Conservation (phyloP, 2,797 vertebrate species). For the Characodon lateralis region DNA sequence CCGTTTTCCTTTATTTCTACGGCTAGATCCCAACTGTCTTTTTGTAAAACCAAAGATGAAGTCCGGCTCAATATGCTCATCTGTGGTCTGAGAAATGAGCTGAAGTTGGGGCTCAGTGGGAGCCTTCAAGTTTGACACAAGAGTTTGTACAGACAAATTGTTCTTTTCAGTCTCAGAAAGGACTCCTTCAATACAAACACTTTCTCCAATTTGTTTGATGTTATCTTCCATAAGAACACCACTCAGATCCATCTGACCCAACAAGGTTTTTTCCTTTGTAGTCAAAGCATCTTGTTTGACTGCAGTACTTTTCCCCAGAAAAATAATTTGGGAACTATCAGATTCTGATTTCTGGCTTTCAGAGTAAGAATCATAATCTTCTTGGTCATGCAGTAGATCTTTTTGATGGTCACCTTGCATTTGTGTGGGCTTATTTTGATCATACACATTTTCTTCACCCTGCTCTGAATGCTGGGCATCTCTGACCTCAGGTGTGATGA, state of each 20-base stretch:
- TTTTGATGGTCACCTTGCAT: constrained; percentile 12
- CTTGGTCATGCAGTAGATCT: constrained; percentile 1
- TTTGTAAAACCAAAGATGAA: constrained; percentile 25
- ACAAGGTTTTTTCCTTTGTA: background rate
- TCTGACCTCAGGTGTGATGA: background rate
- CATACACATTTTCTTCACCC: background rate
- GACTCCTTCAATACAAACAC: background rate
- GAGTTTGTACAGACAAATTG: background rate
- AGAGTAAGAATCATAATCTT: constrained; percentile 5
- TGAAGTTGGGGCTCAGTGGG: background rate
- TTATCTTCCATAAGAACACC: constrained; percentile 7
- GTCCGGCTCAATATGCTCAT: background rate
- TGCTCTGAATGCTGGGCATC: constrained; percentile 1
- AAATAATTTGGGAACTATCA: background rate
- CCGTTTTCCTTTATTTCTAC: constrained; percentile 42
- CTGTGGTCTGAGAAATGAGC: background rate
- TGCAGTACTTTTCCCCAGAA: background rate
- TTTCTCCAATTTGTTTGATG: background rate
- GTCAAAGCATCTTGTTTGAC: background rate
- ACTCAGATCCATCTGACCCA: background rate
- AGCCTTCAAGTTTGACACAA: constrained; percentile 1
- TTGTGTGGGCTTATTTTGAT: constrained; percentile 4
- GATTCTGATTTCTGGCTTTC: constrained; percentile 15
- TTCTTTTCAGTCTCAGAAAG: constrained; percentile 2
- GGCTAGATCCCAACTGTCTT: constrained; percentile 75